phyloP scores from a whole-genome alignment of 2,797 vertebrate species.

The Brachyrhaphis roseni region DNA sequence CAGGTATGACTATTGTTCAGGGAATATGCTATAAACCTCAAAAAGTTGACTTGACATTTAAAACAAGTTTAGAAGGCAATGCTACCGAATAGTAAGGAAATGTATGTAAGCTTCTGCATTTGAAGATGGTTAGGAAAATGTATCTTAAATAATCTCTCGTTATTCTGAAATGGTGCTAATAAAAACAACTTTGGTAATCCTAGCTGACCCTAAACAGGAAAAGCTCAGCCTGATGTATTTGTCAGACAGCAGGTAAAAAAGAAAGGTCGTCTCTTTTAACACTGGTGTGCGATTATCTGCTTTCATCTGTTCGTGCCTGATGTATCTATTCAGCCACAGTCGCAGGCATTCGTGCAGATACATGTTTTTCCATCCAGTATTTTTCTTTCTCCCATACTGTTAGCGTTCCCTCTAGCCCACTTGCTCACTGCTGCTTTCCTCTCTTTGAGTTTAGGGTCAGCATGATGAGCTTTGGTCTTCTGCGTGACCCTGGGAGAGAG shows the following conservation, averaged over 20 bases:
- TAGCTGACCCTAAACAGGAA: not conserved
- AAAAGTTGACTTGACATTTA: not conserved
- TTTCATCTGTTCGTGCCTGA: not conserved
- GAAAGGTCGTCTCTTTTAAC: not conserved
- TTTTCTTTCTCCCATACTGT: conserved; percentile 38
- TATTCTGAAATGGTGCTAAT: not conserved
- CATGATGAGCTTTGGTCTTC: conserved; percentile 56
- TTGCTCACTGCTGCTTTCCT: conserved; percentile 43
- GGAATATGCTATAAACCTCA: too few relatives aligned
- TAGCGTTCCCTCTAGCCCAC: conserved; percentile 43
- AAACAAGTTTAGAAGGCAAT: not conserved
- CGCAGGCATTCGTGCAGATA: conserved; percentile 3
- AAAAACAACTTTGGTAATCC: not conserved
- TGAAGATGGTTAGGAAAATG: not conserved
- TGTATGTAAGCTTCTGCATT: not conserved
- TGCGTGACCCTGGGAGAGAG: conserved; percentile 40
- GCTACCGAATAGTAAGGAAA: not conserved
- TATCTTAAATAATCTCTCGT: not conserved
- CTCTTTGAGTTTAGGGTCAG: conserved; percentile 54
- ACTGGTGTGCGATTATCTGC: not conserved
- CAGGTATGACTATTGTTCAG: too few relatives aligned
- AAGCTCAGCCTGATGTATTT: not conserved
- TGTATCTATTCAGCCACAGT: not conserved
- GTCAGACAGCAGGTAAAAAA: not conserved
- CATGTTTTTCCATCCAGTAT: conserved; percentile 33